A percentile compares a stretch with the other conserved stretches of the same genome.
These are phyloP conservation scores for Orussus abietinus DNA, from an alignment of 1,140 invertebrate species.

Conservation along the genomic window DNA sequence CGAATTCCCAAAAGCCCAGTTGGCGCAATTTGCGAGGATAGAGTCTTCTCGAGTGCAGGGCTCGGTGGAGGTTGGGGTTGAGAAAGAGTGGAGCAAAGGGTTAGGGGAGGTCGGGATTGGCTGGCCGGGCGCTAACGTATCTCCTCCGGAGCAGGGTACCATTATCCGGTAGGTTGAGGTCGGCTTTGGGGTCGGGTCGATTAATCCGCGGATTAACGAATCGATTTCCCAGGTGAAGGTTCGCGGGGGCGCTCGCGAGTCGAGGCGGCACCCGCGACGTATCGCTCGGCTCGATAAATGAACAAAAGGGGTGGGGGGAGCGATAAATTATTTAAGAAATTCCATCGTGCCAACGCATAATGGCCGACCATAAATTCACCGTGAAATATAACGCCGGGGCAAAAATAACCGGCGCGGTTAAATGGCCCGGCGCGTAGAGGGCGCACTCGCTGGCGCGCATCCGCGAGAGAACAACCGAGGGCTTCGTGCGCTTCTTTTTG, in stretches of 20 bases:
- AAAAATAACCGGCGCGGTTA: slow-evolving; percentile 17
- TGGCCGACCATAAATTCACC: slow-evolving; percentile 20
- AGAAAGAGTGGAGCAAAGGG: background rate
- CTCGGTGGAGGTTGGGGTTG: background rate
- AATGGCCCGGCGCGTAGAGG: too few species aligned
- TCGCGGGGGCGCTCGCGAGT: too few species aligned
- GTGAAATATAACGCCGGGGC: slow-evolving; percentile 24
- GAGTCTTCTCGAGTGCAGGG: slow-evolving; percentile 9
- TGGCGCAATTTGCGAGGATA: slow-evolving; percentile 19
- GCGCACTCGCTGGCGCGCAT: too few species aligned
- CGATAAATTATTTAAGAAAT: slow-evolving; percentile 34
- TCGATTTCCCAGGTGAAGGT: slow-evolving; percentile 18
- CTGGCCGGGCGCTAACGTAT: slow-evolving; percentile 8
- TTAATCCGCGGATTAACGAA: slow-evolving; percentile 18
- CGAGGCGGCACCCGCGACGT: background rate
- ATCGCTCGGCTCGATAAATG: background rate
- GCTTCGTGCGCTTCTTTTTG: slow-evolving; percentile 17
- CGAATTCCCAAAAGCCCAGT: too few species aligned
- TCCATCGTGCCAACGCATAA: slow-evolving; percentile 28
- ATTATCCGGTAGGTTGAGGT: slow-evolving; percentile 14
- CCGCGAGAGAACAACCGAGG: slow-evolving; percentile 3
- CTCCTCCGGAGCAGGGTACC: slow-evolving; percentile 1
- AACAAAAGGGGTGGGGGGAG: slow-evolving; percentile 16
- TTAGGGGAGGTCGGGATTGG: slow-evolving; percentile 3
- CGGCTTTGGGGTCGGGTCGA: slow-evolving; percentile 13